Evolutionary conservation across 2,113 vertebrate genomes (phyloP).

Genomic region (Hyperoodon ampullatus): DNA sequence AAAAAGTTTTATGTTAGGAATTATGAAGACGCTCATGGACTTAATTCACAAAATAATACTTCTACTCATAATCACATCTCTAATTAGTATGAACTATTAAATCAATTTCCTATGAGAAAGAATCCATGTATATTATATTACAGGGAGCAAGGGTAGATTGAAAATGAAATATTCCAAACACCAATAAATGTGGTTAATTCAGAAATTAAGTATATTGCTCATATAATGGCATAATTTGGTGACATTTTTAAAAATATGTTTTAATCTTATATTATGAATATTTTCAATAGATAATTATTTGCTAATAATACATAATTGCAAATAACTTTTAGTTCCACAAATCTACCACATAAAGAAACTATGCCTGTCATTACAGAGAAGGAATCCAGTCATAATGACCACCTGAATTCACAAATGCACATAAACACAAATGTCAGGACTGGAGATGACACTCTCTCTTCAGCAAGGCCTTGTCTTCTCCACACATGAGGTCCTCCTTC

Average conservation of each 20-base stretch:
- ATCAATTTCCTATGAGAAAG: not conserved
- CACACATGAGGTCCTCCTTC: not conserved
- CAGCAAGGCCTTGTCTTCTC: not conserved
- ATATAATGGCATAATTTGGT: not conserved
- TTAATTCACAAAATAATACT: not conserved
- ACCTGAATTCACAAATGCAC: not conserved
- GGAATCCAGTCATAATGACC: not conserved
- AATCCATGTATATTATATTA: not conserved
- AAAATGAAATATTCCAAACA: constrained; percentile 13
- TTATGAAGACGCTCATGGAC: not conserved
- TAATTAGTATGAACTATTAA: not conserved
- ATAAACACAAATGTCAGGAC: not conserved
- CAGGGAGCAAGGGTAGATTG: not conserved
- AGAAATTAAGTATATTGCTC: constrained; percentile 17
- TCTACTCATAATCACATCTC: not conserved
- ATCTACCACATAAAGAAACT: not conserved
- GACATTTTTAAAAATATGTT: not conserved
- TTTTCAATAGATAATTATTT: not conserved
- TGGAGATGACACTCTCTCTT: not conserved
- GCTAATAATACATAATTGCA: not conserved
- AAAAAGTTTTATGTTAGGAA: not conserved
- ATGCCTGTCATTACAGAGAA: too few relatives aligned
- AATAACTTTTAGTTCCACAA: not conserved
- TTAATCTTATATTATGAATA: not conserved
- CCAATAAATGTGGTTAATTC: not conserved